Conservation (phyloP, 2,113 vertebrate species). For the Burhinus bistriatus region DNA sequence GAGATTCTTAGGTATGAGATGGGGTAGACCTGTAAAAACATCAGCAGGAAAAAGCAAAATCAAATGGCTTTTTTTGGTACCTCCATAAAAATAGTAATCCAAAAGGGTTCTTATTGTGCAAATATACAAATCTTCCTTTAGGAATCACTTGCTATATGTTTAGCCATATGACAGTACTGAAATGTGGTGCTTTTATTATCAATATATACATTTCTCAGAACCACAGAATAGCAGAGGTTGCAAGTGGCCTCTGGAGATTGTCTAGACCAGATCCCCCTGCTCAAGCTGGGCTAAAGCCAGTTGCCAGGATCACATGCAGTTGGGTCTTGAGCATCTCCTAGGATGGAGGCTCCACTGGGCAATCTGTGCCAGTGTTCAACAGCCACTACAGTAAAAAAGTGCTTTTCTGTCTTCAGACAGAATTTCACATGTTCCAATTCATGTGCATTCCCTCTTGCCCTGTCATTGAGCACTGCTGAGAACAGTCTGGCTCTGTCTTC, state of each 20-base stretch:
- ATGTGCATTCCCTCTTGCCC: neutral
- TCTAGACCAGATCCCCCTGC: fast-evolving
- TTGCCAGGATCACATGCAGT: neutral
- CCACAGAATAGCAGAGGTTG: neutral
- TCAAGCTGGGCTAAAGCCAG: neutral
- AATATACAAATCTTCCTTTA: neutral
- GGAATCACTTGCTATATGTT: neutral
- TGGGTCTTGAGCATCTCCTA: neutral
- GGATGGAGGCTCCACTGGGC: neutral
- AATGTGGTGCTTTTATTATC: neutral
- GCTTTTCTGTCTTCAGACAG: neutral
- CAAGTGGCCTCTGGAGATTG: neutral
- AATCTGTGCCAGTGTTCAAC: neutral
- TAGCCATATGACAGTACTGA: neutral
- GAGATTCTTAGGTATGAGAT: constrained; percentile 89
- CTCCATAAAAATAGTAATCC: neutral
- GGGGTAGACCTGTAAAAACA: constrained; percentile 83
- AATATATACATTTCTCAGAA: neutral
- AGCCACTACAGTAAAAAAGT: neutral
- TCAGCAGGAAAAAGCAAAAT: neutral
- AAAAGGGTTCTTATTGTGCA: neutral
- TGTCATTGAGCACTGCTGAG: neutral
- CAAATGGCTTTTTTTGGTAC: neutral
- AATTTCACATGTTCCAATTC: neutral
- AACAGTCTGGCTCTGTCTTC: neutral